Conservation (phyloP, 2,888 invertebrate species). For the Physocephala rufipes region DNA sequence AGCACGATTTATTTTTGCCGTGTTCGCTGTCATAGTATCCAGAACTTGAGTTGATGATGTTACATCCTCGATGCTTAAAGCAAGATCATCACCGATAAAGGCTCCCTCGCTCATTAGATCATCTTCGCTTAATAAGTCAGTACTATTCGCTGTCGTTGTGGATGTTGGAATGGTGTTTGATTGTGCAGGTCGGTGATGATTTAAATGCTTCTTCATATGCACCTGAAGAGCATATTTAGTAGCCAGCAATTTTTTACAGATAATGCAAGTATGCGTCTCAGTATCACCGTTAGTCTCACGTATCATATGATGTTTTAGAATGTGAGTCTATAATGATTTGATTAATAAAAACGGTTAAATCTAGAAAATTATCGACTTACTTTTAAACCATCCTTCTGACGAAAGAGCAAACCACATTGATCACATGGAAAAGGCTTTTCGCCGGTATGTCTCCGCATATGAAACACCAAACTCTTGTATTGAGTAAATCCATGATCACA, state of each 20-base stretch:
- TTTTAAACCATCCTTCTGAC: slow-evolving; percentile 60
- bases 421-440: slow-evolving; percentile 59
- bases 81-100: slow-evolving; percentile 27
- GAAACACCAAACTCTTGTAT: slow-evolving; percentile 58
- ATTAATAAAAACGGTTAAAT: neutral
- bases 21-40: slow-evolving; percentile 45
- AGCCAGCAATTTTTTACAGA: slow-evolving; percentile 51
- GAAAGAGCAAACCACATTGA: slow-evolving; percentile 55
- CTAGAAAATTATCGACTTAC: slow-evolving; percentile 41
- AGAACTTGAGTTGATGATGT: slow-evolving; percentile 43
- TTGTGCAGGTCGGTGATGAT: slow-evolving; percentile 30
- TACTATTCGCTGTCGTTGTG: neutral
- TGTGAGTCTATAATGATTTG: slow-evolving; percentile 48
- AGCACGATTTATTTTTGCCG: slow-evolving; percentile 46
- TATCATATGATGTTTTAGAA: slow-evolving; percentile 52
- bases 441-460: slow-evolving; percentile 58
- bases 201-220: slow-evolving; percentile 55
- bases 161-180: slow-evolving; percentile 22
- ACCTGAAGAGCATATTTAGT: slow-evolving; percentile 51
- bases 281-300: slow-evolving; percentile 35
- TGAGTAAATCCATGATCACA: slow-evolving; percentile 59
- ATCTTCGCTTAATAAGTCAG: slow-evolving; percentile 34
- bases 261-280: slow-evolving; percentile 50
- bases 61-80: slow-evolving; percentile 35
- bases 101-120: slow-evolving; percentile 21